Conservation (phyloP, 2,888 invertebrate species). For the Pterostichus madidus region DNA sequence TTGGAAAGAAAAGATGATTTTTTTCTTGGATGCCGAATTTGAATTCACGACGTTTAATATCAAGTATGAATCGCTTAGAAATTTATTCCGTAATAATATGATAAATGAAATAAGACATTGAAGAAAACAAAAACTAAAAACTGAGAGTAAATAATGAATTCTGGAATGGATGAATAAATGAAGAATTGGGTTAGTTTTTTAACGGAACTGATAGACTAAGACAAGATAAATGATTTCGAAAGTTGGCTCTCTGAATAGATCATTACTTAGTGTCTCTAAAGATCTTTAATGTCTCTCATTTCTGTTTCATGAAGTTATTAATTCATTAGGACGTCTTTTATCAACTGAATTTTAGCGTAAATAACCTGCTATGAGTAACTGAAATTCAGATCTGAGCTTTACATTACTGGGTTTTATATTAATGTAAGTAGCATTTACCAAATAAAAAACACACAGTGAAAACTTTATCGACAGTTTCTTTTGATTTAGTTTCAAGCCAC, state of each 20-base stretch:
- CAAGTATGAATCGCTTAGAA: too few relatives aligned
- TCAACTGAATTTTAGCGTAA: not conserved
- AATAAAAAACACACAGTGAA: not conserved
- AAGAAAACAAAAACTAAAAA: not conserved
- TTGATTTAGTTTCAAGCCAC: not conserved
- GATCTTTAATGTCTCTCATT: slow-evolving; percentile 8
- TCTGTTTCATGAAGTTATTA: slow-evolving; percentile 4
- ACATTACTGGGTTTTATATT: not conserved
- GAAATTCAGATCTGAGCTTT: not conserved
- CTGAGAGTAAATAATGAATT: not conserved
- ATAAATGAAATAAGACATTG: not conserved
- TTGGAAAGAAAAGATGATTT: too few relatives aligned
- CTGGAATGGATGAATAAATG: slow-evolving; percentile 1
- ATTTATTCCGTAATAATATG: not conserved
- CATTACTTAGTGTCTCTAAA: slow-evolving; percentile 1
- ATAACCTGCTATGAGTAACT: not conserved
- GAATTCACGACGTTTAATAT: too few relatives aligned
- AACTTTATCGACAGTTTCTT: not conserved
- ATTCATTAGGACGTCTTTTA: not conserved
- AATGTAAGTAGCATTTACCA: slow-evolving; percentile 4
- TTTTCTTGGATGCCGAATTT: too few relatives aligned
- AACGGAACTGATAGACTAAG: not conserved
- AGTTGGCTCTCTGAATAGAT: slow-evolving; percentile 10
- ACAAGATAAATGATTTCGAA: slow-evolving; percentile 24
- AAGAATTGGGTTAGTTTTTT: slow-evolving; percentile 18